Evolutionary conservation across 2,113 vertebrate species (phyloP), one percentile per base, ranked within the genome.

Genomic region (Ammospiza caudacuta): DNA sequence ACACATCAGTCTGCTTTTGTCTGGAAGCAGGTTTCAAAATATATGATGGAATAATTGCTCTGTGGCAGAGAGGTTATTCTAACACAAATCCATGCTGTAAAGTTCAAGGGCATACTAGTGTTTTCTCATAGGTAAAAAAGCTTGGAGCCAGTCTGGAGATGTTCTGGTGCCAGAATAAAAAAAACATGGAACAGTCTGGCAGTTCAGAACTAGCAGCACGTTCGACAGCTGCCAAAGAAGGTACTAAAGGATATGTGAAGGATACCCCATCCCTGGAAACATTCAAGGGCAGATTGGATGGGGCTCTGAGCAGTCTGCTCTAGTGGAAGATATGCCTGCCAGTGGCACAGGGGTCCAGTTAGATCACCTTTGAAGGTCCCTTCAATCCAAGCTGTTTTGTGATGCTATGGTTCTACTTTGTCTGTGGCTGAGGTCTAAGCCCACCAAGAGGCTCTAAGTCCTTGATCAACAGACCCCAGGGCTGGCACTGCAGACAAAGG

Each of bases 1-100:
- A 44, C 12, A 18, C 2, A 51, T 35, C 1, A 2, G 31, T 58
- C 49, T 51, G 27, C 47, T 72, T 70, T 67, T 75, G n/a, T 68
- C 59, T 87, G 83, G 41, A 79, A 82, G 29, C 24, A 61, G 28
- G 41, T 81, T 90, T 87, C 49, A 63, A 78, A 94, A 52, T 22
- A 19, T 84, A 31, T 49, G 58, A 35, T 2, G 12, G n/a, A 37
- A 39, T 20, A 61, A 88, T 35, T 47, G 7, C 43, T 90, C 35
- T 69, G 67, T 27, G 43, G 7, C 35, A 39, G 35, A 95, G 47
- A 64, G 33, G 7, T 52, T 91, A 72, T 79, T 77, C 49, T 75
- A 70, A 55, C 19, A 87, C 17, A 43, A 66, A n/a, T 64, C 29
- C 2, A 1, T 73, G 24, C 58, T 75, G 25, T 57, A 47, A 61